Conservation (phyloP, 2,797 vertebrate species). For the Myoxocephalus aenaeus region DNA sequence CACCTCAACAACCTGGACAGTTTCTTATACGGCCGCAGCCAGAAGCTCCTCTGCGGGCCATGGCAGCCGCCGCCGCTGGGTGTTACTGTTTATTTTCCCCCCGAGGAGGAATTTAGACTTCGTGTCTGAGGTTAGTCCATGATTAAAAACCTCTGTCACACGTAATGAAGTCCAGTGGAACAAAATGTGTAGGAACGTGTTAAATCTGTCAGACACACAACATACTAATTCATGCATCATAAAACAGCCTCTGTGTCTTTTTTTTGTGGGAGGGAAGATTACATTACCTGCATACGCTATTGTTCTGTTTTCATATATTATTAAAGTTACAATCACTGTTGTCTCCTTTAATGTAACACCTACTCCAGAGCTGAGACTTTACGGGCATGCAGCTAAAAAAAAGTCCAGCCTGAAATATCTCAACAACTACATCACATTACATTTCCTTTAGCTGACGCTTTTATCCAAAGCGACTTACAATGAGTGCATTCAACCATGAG, state of each 20-base stretch:
- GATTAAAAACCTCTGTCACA: constrained; percentile 64
- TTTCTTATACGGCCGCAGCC: constrained; percentile 43
- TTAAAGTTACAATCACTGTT: not conserved
- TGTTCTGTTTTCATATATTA: not conserved
- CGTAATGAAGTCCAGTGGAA: constrained; percentile 47
- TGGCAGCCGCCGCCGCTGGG: constrained; percentile 37
- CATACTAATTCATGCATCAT: not conserved
- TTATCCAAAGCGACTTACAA: too few relatives aligned
- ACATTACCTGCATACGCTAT: not conserved
- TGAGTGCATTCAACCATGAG: too few relatives aligned
- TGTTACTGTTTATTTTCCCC: constrained; percentile 68
- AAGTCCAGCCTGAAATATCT: not conserved
- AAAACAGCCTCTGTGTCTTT: constrained; percentile 20
- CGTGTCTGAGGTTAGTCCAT: constrained; percentile 57
- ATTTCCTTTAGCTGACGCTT: too few relatives aligned
- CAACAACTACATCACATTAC: not conserved
- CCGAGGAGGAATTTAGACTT: constrained; percentile 57
- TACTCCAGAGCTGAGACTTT: too few relatives aligned
- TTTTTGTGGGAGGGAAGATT: not conserved
- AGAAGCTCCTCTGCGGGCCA: constrained; percentile 37
- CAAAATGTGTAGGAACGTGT: constrained; percentile 42
- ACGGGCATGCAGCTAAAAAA: too few relatives aligned
- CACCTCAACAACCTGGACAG: constrained; percentile 58
- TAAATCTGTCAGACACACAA: constrained; percentile 47
- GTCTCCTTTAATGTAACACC: not conserved